phyloP scores from a whole-genome alignment of 1,140 invertebrate genomes.

The Penaeus indicus region DNA sequence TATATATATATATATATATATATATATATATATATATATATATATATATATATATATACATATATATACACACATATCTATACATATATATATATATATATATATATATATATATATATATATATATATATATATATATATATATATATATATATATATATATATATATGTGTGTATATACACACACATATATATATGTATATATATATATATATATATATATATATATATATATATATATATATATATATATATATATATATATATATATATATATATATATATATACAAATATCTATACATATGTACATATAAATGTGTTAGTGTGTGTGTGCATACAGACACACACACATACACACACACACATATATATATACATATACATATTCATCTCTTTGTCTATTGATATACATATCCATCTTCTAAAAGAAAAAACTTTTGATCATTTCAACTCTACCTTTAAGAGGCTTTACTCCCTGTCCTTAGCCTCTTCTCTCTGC shows the following conservation, averaged over 20 bases:
- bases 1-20: too few relatives aligned
- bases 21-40: conserved; percentile 2
- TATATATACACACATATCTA: background rate
- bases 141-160: background rate
- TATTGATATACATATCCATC: too few relatives aligned
- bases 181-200: conserved; percentile 3
- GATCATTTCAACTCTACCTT: too few relatives aligned
- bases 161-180: background rate
- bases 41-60: conserved; percentile 31
- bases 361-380: too few relatives aligned
- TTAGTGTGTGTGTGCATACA: too few relatives aligned
- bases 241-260: conserved; percentile 11
- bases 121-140: background rate
- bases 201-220: background rate
- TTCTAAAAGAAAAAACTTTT: too few relatives aligned
- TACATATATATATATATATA: background rate
- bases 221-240: conserved; percentile 26
- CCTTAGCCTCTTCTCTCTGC: too few relatives aligned
- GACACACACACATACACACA: too few relatives aligned
- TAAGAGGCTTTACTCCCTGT: too few relatives aligned
- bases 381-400: background rate
- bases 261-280: conserved; percentile 10
- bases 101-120: conserved; percentile 11
- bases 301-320: background rate
- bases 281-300: background rate